phyloP scores from a whole-genome alignment of 2,888 invertebrate species.

The Cremastinae sp. region DNA sequence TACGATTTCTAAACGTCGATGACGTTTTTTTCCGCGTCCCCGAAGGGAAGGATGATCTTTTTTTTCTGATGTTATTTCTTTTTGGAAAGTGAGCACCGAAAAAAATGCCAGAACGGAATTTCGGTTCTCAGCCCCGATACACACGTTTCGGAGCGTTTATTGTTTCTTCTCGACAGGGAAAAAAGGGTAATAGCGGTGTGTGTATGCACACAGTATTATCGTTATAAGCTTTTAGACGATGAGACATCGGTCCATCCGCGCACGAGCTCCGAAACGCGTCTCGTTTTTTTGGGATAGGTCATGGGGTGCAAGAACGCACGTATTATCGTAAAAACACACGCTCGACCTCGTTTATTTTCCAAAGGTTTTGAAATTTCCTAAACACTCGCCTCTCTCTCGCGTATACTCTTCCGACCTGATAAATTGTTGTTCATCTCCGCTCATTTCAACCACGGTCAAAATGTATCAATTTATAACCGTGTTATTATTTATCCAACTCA shows the following conservation, averaged over 20 bases:
- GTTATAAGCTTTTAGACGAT: slow-evolving; percentile 5
- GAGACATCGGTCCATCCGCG: slow-evolving; percentile 47
- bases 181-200: slow-evolving; percentile 59
- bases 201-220: slow-evolving; percentile 62
- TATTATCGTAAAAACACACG: neutral
- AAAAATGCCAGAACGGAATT: neutral
- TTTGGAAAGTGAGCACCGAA: neutral
- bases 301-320: slow-evolving; percentile 62
- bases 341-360: slow-evolving; percentile 70
- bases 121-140: slow-evolving; percentile 22
- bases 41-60: no score
- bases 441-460: neutral
- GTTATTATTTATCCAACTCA: no score
- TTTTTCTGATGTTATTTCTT: neutral
- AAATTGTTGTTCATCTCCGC: slow-evolving; percentile 16
- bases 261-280: slow-evolving; percentile 47
- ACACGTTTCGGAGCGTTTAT: slow-evolving; percentile 66
- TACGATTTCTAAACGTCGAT: slow-evolving; percentile 7
- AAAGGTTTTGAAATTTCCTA: slow-evolving; percentile 71
- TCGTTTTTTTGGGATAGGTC: slow-evolving; percentile 71
- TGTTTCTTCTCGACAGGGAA: slow-evolving; percentile 69
- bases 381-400: slow-evolving; percentile 64
- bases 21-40: no score
- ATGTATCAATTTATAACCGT: neutral
- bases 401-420: slow-evolving; percentile 45